Percentiles rank a stretch among this genome's conserved stretches.
Evolutionary conservation across 1,140 invertebrate species (phyloP).

Genomic region (Ericerus pela): DNA sequence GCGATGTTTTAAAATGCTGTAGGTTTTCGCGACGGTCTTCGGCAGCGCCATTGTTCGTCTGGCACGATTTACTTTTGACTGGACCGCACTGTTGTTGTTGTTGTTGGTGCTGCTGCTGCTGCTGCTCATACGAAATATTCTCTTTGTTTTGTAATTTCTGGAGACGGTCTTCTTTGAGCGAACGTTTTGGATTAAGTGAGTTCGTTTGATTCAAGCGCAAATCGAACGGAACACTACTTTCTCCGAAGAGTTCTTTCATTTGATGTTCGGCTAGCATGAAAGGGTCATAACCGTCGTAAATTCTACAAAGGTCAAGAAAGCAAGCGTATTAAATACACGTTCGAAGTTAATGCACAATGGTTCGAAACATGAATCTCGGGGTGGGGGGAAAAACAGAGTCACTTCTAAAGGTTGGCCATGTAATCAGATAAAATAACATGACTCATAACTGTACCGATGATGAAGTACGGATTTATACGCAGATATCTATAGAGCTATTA

Average conservation of each 20-base stretch:
- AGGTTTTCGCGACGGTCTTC: conserved; percentile 6
- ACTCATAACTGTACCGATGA: background rate
- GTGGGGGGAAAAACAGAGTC: background rate
- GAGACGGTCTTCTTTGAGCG: background rate
- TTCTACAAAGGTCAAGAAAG: background rate
- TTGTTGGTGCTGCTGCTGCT: too few relatives aligned
- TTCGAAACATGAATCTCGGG: too few relatives aligned
- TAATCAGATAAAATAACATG: background rate
- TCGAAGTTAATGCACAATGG: background rate
- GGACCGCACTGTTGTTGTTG: background rate
- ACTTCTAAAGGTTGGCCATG: background rate
- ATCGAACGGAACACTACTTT: conserved; percentile 4
- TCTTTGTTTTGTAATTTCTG: background rate
- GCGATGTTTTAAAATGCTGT: conserved; percentile 23
- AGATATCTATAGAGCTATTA: too few relatives aligned
- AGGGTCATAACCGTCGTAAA: conserved; percentile 42
- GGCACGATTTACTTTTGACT: background rate
- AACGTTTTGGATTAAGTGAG: background rate
- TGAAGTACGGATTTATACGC: too few relatives aligned
- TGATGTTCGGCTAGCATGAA: conserved; percentile 50
- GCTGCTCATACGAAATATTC: background rate
- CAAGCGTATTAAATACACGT: background rate
- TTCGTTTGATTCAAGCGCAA: conserved; percentile 13
- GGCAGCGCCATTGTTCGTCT: background rate
- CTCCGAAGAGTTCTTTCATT: conserved; percentile 43